phyloP scores from a whole-genome alignment of 2,888 invertebrate species.

The Melanophora roralis region DNA sequence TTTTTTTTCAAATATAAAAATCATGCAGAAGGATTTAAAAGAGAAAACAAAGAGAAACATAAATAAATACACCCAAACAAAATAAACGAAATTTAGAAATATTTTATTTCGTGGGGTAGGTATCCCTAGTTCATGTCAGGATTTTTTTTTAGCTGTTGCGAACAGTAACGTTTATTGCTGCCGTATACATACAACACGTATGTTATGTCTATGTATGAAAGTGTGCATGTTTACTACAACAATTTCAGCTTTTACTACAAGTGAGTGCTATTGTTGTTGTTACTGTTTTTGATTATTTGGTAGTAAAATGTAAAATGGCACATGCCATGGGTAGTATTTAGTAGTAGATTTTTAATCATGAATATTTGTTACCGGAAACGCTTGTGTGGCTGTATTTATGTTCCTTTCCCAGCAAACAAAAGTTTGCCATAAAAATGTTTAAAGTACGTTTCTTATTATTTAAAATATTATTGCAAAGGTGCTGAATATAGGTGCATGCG shows the following conservation, averaged over 20 bases:
- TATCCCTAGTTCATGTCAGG: slow-evolving; percentile 56
- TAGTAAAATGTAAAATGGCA: slow-evolving; percentile 46
- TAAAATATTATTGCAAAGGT: no score
- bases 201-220: neutral
- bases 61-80: slow-evolving; percentile 31
- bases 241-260: slow-evolving; percentile 39
- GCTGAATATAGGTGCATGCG: no score
- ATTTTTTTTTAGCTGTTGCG: slow-evolving; percentile 14
- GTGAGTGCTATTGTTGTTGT: neutral
- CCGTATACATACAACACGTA: neutral
- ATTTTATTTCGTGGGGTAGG: slow-evolving; percentile 76
- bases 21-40: slow-evolving; percentile 12
- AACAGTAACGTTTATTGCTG: neutral
- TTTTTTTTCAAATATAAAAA: neutral
- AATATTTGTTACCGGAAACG: slow-evolving; percentile 51
- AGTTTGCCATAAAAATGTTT: no score
- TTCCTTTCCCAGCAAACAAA: slow-evolving; percentile 7
- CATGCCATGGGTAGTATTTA: slow-evolving; percentile 36
- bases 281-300: slow-evolving; percentile 11
- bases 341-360: slow-evolving; percentile 30
- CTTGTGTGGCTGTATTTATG: slow-evolving; percentile 31
- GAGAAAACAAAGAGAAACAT: neutral
- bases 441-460: no score
- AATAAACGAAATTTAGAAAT: slow-evolving; percentile 48
- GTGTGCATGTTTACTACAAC: neutral